Evolutionary conservation across 2,113 vertebrate genomes (phyloP), one percentile per base, ranked within the genome.

Genomic region (Isurus oxyrinchus): DNA sequence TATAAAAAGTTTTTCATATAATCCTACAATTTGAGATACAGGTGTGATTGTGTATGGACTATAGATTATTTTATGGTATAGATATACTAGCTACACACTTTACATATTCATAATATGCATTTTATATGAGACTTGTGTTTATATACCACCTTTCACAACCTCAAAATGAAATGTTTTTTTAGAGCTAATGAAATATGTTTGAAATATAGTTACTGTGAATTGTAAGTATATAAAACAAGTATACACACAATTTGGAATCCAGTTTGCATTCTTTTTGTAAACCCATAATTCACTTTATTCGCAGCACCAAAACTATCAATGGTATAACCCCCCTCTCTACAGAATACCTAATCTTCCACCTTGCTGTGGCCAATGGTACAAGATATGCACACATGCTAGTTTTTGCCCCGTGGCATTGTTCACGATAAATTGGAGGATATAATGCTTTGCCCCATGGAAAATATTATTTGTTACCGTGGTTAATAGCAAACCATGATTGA

Each of bases 301-400:
- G 49, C 13, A 27, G 16, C 19, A 44, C 81, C 11, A 55, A 88
- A 55, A 55, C 23, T 8, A 55, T 88, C 40, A 88, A 57, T 88
- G 81, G 40, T 44, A 44, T 84, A 84, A 84, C 81, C 40, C 8
- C 40, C 40, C 81, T 90, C 96, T 49, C 81, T 76, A n/a, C 96
- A 96, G 87, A 96, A 23, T 94, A 76, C 97, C 66, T 84, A 96
- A 69, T 67, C 96, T 59, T 96, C 96, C 53, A 57, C 27, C 27
- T 13, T 27, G 49, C 53, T 88, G 7, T 31, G 53, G 31, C 53
- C 21, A 88, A 88, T 88, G 49, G 49, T 31, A 27, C n/a, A 14
- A 55, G 53, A 55, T 55, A 55, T 19, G 21, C 49, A 31, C 19
- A 4, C 35, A 40, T 14, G 76, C 35, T 40, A 49, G 81, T 84